Evolutionary conservation across 2,888 invertebrate genomes (phyloP).

Genomic region (Lycophotia porphyrea): DNA sequence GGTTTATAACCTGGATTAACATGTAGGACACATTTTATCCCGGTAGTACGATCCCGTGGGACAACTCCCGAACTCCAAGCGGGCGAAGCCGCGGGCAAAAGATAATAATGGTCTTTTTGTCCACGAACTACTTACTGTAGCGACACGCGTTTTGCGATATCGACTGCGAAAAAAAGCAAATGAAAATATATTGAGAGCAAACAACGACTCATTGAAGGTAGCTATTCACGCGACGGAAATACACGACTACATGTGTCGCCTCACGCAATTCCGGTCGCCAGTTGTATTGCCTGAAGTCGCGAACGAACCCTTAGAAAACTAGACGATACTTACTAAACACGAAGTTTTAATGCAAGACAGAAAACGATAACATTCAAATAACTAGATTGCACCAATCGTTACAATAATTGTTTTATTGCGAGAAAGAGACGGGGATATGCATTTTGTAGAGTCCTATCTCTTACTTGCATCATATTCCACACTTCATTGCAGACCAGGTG

Average conservation of each 20-base stretch:
- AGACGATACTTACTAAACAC: conserved; percentile 24
- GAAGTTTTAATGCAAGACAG: conserved; percentile 6
- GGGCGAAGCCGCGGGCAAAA: too few relatives aligned
- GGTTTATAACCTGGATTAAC: not conserved
- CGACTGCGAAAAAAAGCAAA: too few relatives aligned
- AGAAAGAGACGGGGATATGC: conserved; percentile 19
- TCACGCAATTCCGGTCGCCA: not conserved
- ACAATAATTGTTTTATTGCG: conserved; percentile 37
- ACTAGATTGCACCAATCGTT: conserved; percentile 3
- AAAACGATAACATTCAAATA: conserved; percentile 7
- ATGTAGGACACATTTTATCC: too few relatives aligned
- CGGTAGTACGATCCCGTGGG: too few relatives aligned
- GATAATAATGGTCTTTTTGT: too few relatives aligned
- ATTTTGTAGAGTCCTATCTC: conserved; percentile 12
- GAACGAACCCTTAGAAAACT: not conserved
- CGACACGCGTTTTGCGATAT: too few relatives aligned
- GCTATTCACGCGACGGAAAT: too few relatives aligned
- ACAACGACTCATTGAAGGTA: too few relatives aligned
- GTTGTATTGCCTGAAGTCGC: not conserved
- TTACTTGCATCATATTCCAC: conserved; percentile 24
- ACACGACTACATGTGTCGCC: not conserved
- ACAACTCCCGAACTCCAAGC: too few relatives aligned
- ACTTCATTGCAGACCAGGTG: conserved; percentile 48
- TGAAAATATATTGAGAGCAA: too few relatives aligned
- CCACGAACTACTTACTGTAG: too few relatives aligned